A percentile compares a stretch with the other conserved stretches of the same genome.
Evolutionary conservation across 2,888 invertebrate species (phyloP).

Genomic region (Piscicola geometra): DNA sequence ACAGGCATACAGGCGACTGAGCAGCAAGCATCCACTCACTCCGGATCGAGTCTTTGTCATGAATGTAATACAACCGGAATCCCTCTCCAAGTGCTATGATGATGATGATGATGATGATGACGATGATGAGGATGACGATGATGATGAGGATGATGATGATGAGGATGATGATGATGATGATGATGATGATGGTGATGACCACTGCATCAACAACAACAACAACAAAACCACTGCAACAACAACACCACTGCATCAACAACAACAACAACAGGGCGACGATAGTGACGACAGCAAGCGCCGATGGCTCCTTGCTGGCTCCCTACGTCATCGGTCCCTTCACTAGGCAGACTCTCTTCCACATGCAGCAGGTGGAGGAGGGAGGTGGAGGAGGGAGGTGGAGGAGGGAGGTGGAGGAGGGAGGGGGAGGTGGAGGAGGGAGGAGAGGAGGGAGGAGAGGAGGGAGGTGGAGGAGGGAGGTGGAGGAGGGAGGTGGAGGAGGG

Average conservation of each 20-base stretch:
- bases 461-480: not conserved
- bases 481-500: not conserved
- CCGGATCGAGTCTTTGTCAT: slow-evolving; percentile 6
- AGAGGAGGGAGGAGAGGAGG: not conserved
- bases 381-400: too few species aligned
- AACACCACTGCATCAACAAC: slow-evolving; percentile 40
- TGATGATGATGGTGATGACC: slow-evolving; percentile 31
- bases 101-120: slow-evolving; percentile 20
- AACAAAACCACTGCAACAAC: not conserved
- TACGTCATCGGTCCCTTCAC: slow-evolving; percentile 39
- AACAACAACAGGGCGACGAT: slow-evolving; percentile 37
- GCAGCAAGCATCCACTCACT: not conserved
- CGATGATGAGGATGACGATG: not conserved
- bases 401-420: not conserved
- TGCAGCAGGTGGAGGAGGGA: slow-evolving; percentile 11
- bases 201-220: slow-evolving; percentile 8
- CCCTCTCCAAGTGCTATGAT: slow-evolving; percentile 18
- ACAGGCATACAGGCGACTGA: slow-evolving; percentile 6
- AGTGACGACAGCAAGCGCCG: slow-evolving; percentile 41
- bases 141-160: too few species aligned
- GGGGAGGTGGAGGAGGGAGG: not conserved
- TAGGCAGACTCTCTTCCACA: not conserved
- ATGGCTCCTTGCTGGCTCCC: slow-evolving; percentile 43
- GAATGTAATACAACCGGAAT: slow-evolving; percentile 7
- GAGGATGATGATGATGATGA: slow-evolving; percentile 30